Evolutionary conservation across 2,797 vertebrate species (phyloP).

Genomic region (Salmo trutta): DNA sequence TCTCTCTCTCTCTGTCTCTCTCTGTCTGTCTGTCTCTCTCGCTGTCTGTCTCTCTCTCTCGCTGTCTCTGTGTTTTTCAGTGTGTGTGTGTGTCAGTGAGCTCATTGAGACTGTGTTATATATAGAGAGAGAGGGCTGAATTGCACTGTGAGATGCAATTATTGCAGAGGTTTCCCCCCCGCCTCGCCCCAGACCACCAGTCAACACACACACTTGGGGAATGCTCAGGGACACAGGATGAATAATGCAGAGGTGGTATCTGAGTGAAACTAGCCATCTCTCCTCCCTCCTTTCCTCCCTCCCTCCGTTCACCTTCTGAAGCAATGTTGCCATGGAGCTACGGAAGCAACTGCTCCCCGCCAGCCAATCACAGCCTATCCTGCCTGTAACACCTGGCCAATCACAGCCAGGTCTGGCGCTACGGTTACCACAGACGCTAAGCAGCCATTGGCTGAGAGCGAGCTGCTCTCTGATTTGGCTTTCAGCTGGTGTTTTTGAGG

Average conservation of each 20-base stretch:
- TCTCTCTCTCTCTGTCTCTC: too few species aligned
- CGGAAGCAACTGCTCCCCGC: conserved; percentile 60
- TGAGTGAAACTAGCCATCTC: conserved; percentile 69
- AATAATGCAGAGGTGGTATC: conserved; percentile 77
- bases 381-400: conserved; percentile 63
- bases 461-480: conserved; percentile 72
- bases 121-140: conserved; percentile 36
- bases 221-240: conserved; percentile 72
- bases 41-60: too few species aligned
- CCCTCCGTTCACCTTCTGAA: conserved; percentile 68
- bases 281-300: conserved; percentile 19
- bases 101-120: conserved; percentile 41
- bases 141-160: conserved; percentile 65
- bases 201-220: conserved; percentile 46
- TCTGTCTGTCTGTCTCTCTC: too few species aligned
- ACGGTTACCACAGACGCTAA: conserved; percentile 68
- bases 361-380: conserved; percentile 65
- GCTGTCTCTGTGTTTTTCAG: too few species aligned
- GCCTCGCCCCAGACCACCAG: conserved; percentile 46
- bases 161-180: conserved; percentile 68
- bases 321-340: conserved; percentile 78
- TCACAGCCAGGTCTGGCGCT: conserved; percentile 52
- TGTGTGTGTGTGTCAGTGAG: conserved; percentile 18
- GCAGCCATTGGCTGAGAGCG: conserved; percentile 61
- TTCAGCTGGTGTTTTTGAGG: conserved; percentile 71